Percentiles rank a stretch among this genome's conserved stretches.
phyloP scores from a whole-genome alignment of 2,113 vertebrate genomes.

The Antechinus flavipes region DNA sequence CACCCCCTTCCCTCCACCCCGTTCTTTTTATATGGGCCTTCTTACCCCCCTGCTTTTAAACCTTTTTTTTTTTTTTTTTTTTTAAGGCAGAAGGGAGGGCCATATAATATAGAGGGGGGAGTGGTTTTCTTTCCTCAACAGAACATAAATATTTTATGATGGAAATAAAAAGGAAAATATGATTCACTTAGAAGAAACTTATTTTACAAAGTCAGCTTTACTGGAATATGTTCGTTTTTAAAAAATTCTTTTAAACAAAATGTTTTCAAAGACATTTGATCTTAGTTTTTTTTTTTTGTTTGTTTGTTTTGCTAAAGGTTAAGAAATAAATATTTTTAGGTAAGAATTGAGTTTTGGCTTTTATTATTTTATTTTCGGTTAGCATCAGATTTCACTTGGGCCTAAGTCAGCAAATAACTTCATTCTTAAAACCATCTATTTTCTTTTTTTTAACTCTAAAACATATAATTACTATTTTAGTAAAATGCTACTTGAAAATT shows the following conservation, averaged over 20 bases:
- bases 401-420: slow-evolving; percentile 92
- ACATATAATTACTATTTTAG: slow-evolving; percentile 77
- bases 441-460: slow-evolving; percentile 74
- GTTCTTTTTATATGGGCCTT: no score
- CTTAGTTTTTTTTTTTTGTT: not conserved
- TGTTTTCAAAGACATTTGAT: slow-evolving; percentile 3
- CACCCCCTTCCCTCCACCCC: no score
- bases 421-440: slow-evolving; percentile 77
- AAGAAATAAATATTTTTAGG: slow-evolving; percentile 50
- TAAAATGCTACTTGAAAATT: slow-evolving; percentile 74
- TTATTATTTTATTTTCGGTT: slow-evolving; percentile 63
- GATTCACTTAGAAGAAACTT: not conserved
- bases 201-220: not conserved
- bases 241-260: not conserved
- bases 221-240: not conserved
- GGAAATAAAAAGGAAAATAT: not conserved
- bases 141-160: not conserved
- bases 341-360: slow-evolving; percentile 27
- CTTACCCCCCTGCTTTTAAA: not conserved
- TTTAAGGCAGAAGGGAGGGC: not conserved
- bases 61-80: not conserved
- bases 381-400: slow-evolving; percentile 86
- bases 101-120: not conserved
- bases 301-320: not conserved
- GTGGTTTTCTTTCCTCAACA: not conserved